Conservation (phyloP, 2,888 invertebrate species). For the Aricia artaxerxes region DNA sequence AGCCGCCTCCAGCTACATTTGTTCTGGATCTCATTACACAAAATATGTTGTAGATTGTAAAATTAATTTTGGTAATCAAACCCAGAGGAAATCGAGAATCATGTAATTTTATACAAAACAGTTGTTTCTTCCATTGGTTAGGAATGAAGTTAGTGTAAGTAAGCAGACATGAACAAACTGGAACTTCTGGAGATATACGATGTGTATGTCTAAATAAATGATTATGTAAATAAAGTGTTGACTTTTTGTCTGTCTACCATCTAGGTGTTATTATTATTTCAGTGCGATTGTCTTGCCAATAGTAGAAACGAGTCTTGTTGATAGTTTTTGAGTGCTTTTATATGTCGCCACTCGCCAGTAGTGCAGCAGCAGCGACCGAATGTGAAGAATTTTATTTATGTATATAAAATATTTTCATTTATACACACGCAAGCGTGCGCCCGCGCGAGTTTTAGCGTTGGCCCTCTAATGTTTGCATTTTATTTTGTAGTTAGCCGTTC, state of each 20-base stretch:
- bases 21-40: constrained; percentile 74
- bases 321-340: no score
- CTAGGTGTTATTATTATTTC: constrained; percentile 33
- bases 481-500: no score
- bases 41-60: constrained; percentile 71
- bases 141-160: constrained; percentile 74
- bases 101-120: constrained; percentile 76
- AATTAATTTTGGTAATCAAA: constrained; percentile 63
- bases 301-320: background rate
- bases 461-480: no score
- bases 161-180: constrained; percentile 76
- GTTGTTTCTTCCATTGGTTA: constrained; percentile 73
- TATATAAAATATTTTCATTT: no score
- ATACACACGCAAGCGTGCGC: no score
- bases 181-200: constrained; percentile 63
- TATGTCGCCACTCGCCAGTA: no score
- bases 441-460: no score
- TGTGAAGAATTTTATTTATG: no score
- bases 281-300: background rate
- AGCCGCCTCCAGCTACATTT: constrained; percentile 54
- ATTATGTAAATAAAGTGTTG: constrained; percentile 77
- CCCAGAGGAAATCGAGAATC: constrained; percentile 67
- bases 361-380: no score
- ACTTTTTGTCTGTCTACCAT: constrained; percentile 60
- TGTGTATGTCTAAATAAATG: constrained; percentile 75